Evolutionary conservation across 2,888 invertebrate genomes (phyloP).

Genomic region (Cantharis lateralis): DNA sequence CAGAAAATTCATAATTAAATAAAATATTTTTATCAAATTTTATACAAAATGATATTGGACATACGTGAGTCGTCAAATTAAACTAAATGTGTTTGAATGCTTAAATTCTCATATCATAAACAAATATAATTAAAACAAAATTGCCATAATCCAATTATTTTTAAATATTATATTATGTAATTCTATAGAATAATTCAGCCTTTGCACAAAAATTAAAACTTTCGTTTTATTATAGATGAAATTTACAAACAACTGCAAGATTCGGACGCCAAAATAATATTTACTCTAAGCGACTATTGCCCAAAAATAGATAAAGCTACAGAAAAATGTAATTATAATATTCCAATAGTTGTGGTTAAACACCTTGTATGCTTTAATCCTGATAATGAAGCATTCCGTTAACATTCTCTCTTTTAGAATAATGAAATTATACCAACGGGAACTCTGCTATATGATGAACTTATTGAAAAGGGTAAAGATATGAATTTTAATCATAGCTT

Average conservation of each 20-base stretch:
- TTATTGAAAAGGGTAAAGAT: not conserved
- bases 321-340: not conserved
- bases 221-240: slow-evolving; percentile 66
- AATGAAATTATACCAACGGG: not conserved
- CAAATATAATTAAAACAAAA: too few species aligned
- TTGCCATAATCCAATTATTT: too few species aligned
- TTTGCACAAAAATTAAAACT: not conserved
- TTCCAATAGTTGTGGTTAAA: not conserved
- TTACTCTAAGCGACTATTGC: slow-evolving; percentile 63
- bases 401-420: not conserved
- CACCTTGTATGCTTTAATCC: not conserved
- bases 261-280: slow-evolving; percentile 64
- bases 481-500: slow-evolving; percentile 35
- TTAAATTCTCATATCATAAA: too few species aligned
- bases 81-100: too few species aligned
- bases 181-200: not conserved
- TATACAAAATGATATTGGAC: too few species aligned
- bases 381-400: slow-evolving; percentile 31
- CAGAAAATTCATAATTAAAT: too few species aligned
- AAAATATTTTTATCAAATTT: too few species aligned
- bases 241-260: slow-evolving; percentile 65
- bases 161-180: too few species aligned
- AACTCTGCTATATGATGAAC: not conserved
- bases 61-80: too few species aligned
- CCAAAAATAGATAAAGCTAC: slow-evolving; percentile 27